Conservation (phyloP, 2,888 invertebrate genomes). For the Drosophila neutralis region DNA sequence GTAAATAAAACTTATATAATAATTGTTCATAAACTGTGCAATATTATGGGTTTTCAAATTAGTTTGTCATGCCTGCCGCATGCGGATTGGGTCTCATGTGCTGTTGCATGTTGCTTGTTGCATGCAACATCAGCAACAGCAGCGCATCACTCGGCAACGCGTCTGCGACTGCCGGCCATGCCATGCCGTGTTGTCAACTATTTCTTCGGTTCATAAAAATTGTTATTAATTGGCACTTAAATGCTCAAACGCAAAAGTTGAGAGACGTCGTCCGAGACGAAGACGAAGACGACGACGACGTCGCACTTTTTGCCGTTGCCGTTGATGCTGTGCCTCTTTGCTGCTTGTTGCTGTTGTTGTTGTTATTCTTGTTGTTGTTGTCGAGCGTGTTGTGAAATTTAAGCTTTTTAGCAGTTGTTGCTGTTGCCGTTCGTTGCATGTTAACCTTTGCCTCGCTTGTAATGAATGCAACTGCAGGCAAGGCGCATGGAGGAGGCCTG, state of each 20-base stretch:
- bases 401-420: constrained; percentile 77
- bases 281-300: constrained; percentile 20
- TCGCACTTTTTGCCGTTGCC: constrained; percentile 47
- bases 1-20: constrained; percentile 84
- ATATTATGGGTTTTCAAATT: constrained; percentile 83
- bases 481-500: constrained; percentile 13
- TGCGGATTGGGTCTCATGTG: constrained; percentile 18
- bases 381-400: constrained; percentile 78
- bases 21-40: constrained; percentile 84
- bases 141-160: constrained; percentile 48
- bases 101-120: constrained; percentile 53
- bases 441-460: constrained; percentile 78
- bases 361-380: constrained; percentile 35
- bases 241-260: constrained; percentile 84
- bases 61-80: constrained; percentile 66
- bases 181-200: constrained; percentile 84
- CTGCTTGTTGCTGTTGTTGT: constrained; percentile 50
- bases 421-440: constrained; percentile 73
- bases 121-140: constrained; percentile 55
- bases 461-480: constrained; percentile 74
- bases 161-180: constrained; percentile 53
- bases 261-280: constrained; percentile 67
- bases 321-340: constrained; percentile 68
- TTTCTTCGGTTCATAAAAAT: constrained; percentile 85
- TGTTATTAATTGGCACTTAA: constrained; percentile 85